phyloP scores from a whole-genome alignment of 1,140 invertebrate species.

The Limonius californicus region DNA sequence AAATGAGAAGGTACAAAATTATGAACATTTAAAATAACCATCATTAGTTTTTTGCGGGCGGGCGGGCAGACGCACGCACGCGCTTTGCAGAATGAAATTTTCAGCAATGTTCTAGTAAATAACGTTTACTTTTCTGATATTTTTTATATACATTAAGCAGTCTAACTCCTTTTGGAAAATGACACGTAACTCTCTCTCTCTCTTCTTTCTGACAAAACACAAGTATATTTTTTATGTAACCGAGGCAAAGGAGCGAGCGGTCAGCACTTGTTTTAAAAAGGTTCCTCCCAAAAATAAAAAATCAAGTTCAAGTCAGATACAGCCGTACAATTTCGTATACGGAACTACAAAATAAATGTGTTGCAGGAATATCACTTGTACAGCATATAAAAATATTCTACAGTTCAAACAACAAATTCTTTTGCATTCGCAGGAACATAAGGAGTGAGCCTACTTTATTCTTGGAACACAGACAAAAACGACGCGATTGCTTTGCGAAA shows the following conservation, averaged over 20 bases:
- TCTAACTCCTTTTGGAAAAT: constrained; percentile 37
- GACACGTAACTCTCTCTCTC: too few relatives aligned
- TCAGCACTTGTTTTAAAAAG: background rate
- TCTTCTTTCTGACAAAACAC: constrained; percentile 6
- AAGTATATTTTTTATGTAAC: constrained; percentile 19
- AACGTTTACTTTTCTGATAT: constrained; percentile 7
- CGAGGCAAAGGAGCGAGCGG: background rate
- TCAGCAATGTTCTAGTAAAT: constrained; percentile 24
- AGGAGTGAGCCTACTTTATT: constrained; percentile 40
- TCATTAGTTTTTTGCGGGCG: too few relatives aligned
- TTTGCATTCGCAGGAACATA: constrained; percentile 22
- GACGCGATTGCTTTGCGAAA: constrained; percentile 7
- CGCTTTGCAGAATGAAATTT: constrained; percentile 28
- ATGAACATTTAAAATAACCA: background rate
- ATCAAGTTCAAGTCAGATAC: background rate
- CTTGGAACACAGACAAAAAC: constrained; percentile 32
- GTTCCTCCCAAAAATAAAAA: background rate
- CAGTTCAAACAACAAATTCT: constrained; percentile 16
- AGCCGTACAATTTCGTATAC: background rate
- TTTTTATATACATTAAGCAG: constrained; percentile 37
- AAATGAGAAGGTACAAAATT: background rate
- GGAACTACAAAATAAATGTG: constrained; percentile 4
- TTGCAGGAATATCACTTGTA: constrained; percentile 9
- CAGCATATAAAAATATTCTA: constrained; percentile 18
- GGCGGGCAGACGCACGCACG: too few relatives aligned